Evolutionary conservation across 1,140 invertebrate species (phyloP).

Genomic region (Panonychus citri): DNA sequence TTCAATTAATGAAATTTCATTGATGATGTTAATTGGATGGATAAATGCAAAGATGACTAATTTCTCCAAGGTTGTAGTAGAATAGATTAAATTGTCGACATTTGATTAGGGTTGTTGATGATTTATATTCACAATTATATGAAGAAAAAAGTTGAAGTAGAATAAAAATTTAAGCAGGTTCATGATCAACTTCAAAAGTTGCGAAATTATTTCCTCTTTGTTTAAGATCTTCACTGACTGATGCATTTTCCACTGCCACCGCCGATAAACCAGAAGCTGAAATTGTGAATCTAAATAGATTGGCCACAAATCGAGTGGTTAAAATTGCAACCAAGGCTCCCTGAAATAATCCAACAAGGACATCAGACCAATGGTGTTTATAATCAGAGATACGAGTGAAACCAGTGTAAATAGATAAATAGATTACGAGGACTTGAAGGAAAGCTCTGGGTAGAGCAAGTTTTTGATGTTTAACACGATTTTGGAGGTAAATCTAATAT

Average conservation of each 20-base stretch:
- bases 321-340: constrained; percentile 23
- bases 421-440: constrained; percentile 5
- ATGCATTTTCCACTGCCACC: neutral
- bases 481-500: constrained; percentile 56
- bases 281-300: neutral
- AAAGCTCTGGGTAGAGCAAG: constrained; percentile 24
- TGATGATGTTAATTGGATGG: too few relatives aligned
- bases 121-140: too few relatives aligned
- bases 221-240: neutral
- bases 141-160: too few relatives aligned
- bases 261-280: neutral
- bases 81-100: too few relatives aligned
- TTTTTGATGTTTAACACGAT: constrained; percentile 26
- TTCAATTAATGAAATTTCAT: too few relatives aligned
- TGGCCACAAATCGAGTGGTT: neutral
- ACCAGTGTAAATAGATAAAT: constrained; percentile 7
- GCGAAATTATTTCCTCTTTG: too few relatives aligned
- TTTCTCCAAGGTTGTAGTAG: too few relatives aligned
- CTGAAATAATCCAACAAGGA: constrained; percentile 26
- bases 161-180: too few relatives aligned
- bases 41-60: too few relatives aligned
- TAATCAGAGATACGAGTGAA: constrained; percentile 27
- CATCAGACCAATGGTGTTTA: constrained; percentile 33
- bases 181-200: too few relatives aligned
- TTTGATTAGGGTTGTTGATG: too few relatives aligned